Percentiles rank a stretch among this genome's conserved stretches.
phyloP scores from a whole-genome alignment of 1,140 invertebrate species.

The Achatina immaculata region DNA sequence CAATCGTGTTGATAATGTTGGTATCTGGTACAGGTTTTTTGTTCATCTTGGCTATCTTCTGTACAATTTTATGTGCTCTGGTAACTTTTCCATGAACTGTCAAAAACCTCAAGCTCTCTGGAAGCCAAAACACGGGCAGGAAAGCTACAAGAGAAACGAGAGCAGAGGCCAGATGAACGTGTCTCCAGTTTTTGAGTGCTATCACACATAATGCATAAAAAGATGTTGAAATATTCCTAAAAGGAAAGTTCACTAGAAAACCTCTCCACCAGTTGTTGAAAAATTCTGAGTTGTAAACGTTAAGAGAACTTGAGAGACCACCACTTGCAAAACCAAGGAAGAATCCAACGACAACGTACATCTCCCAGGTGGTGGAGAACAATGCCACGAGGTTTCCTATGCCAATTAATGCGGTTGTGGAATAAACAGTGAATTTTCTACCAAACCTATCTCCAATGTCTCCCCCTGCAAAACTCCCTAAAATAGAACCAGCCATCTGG shows the following conservation, averaged over 20 bases:
- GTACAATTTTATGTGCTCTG: background rate
- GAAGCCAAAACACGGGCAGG: slow-evolving; percentile 14
- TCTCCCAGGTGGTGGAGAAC: slow-evolving; percentile 7
- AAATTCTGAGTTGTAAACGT: background rate
- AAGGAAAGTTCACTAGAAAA: background rate
- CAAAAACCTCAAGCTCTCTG: slow-evolving; percentile 3
- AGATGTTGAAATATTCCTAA: background rate
- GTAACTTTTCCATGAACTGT: background rate
- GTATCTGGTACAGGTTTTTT: background rate
- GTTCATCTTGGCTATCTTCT: background rate
- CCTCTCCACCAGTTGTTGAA: background rate
- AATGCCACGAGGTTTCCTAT: background rate
- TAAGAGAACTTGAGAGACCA: background rate
- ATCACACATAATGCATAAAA: background rate
- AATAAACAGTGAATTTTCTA: background rate
- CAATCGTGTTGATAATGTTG: background rate
- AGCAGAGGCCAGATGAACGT: background rate
- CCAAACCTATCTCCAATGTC: background rate
- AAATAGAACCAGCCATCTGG: background rate
- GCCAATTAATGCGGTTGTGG: background rate
- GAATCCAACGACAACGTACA: background rate
- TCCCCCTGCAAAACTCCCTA: background rate
- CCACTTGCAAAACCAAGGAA: background rate
- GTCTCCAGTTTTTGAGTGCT: slow-evolving; percentile 5
- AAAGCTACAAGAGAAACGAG: background rate